Base-by-base conservation (phyloP, 2,888 invertebrate species). In the Dryadula phaetusa region DNA sequence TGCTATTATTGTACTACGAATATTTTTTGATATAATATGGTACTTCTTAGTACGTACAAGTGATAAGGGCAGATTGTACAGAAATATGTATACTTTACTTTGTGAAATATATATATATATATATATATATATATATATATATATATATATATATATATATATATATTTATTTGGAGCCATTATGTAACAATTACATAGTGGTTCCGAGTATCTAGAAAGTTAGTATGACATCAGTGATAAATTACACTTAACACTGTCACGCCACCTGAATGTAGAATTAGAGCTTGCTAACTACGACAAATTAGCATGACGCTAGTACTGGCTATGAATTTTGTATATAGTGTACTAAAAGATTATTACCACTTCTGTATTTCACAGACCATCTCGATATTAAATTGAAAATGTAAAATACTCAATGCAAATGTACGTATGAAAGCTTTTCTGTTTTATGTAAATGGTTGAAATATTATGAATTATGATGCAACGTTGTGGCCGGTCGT, bases 231-330 rank as follows among this genome's bases (percentile, higher is more conserved):
- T 56, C 22, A 16, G 40, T n/a, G 5, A 40, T 56, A 56, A 56
- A 56, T 56, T 56, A 56, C 40, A 56, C 40, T 56, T 10, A 25
- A 37, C n/a, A 22, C 56, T 56, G 56, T 56, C 22, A 40, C 56
- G 56, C 40, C 40, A 40, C 16, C 40, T 56, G 56, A 56, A 40
- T 56, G 40, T 8, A n/a, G 16, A 56, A 40, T 56, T 56, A 56
- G 40, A 22, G 40, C 22, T 56, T 40, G 20, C 22, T 25, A 56
- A 56, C 37, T 56, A 40, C 40, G 22, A 40, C 56, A 56, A 56
- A 56, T 56, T 56, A 22, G 8, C n/a, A 16, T 40, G 14, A n/a
- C 20, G 14, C 20, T 54, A 54, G 32, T 32, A 49, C 49, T 28
- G 28, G 7, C 7, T 49, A 25, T 20, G n/a, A 28, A 28, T n/a